Evolutionary conservation across 2,888 invertebrate genomes (phyloP).

Genomic region (Cantharis lateralis): DNA sequence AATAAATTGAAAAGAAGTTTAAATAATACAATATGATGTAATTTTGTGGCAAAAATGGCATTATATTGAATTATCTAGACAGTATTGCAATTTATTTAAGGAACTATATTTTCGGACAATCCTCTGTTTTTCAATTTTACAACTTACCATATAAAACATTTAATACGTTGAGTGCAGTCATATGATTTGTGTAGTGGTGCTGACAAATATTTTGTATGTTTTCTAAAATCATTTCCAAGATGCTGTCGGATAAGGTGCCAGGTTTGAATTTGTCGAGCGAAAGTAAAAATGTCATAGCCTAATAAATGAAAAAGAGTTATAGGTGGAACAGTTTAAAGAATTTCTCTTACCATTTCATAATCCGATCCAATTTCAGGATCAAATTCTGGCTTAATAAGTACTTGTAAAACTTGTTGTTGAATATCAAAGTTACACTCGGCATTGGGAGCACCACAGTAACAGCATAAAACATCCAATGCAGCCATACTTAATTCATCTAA

Average conservation of each 20-base stretch:
- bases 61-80: no score
- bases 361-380: slow-evolving; percentile 37
- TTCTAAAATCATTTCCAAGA: slow-evolving; percentile 43
- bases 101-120: no score
- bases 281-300: slow-evolving; percentile 49
- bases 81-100: no score
- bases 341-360: slow-evolving; percentile 40
- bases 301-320: slow-evolving; percentile 21
- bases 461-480: slow-evolving; percentile 38
- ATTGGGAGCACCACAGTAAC: slow-evolving; percentile 40
- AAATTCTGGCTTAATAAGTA: slow-evolving; percentile 39
- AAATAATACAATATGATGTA: no score
- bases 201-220: slow-evolving; percentile 47
- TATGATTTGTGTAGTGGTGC: slow-evolving; percentile 45
- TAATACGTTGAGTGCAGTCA: slow-evolving; percentile 48
- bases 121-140: not conserved
- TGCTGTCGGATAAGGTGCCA: slow-evolving; percentile 37
- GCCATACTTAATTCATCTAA: slow-evolving; percentile 32
- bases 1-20: no score
- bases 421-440: slow-evolving; percentile 28
- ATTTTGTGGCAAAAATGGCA: no score
- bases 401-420: slow-evolving; percentile 40
- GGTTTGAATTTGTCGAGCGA: slow-evolving; percentile 41
- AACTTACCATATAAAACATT: slow-evolving; percentile 43
- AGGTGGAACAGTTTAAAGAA: not conserved